Base-by-base conservation (phyloP, 2,113 vertebrate genomes). In the Tympanuchus pallidicinctus region DNA sequence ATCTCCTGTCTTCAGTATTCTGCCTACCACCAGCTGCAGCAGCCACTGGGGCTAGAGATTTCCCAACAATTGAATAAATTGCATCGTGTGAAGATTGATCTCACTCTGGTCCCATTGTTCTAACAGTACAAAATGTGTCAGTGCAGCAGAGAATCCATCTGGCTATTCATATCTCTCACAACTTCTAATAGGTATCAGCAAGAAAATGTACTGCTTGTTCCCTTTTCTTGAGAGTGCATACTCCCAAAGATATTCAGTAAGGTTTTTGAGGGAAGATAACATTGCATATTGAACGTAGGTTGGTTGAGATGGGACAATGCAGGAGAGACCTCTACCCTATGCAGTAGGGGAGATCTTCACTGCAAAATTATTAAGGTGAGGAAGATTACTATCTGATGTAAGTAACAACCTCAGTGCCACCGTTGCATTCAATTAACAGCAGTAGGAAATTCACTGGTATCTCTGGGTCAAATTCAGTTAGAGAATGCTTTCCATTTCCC, bases 11-110 rank as follows among this genome's bases (percentile, higher is more conserved):
- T 94, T 94, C 82, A 88, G 32, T 0, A 0, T 91, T 89, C 76
- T 93, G 89, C 59, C 76, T 92, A 83, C 69, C 75, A 91, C 89
- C 85, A 91, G 91, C 92, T 95, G 92, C 89, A 93, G 86, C 91
- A 96, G 73, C 61, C 80, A 88, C 72, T 54, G 52, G 52, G 82
- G 18, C 92, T 86, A 45, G 78, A 90, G 86, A 95, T 92, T 95
- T 94, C 86, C 63, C 80, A 95, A 86, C 66, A 82, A 94, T 4
- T 4, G 82, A 77, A 86, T 81, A 50, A 93, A 81, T 24, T 48
- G 57, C 90, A 21, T 1, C 30, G 88, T 82, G 80, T 90, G 82
- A 94, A 93, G 82, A 94, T 84, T 79, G 77, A 75, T 92, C 82
- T 90, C 40, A 2, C 75, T 93, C 80, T 90, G 63, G 79, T 81